These are phyloP conservation scores for Sarcophaga subvicina DNA, from an alignment of 2,888 invertebrate genomes.

Conservation along the genomic window DNA sequence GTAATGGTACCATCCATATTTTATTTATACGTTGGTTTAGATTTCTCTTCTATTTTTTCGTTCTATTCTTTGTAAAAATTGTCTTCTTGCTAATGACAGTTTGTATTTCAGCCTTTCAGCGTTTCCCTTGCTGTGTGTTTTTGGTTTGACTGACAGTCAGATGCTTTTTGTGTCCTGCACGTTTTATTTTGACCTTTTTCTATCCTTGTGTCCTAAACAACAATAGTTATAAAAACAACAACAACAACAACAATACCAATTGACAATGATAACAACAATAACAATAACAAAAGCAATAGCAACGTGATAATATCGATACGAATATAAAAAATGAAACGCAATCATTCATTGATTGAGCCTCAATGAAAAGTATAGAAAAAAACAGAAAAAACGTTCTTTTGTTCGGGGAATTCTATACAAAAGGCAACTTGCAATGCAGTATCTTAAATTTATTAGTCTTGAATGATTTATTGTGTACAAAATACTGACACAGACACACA, in stretches of 20 bases:
- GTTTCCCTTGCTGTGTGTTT: too few species aligned
- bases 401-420: constrained; percentile 64
- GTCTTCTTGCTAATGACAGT: too few species aligned
- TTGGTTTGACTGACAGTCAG: background rate
- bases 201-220: constrained; percentile 60
- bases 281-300: background rate
- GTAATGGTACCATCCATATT: too few species aligned
- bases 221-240: background rate
- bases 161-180: too few species aligned
- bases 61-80: too few species aligned
- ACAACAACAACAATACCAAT: constrained; percentile 47
- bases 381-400: constrained; percentile 51
- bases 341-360: constrained; percentile 69
- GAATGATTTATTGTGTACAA: constrained; percentile 64
- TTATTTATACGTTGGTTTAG: too few species aligned
- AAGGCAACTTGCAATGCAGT: constrained; percentile 64
- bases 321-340: constrained; percentile 57
- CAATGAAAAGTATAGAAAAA: constrained; percentile 58
- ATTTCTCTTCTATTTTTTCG: too few species aligned
- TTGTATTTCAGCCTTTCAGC: too few species aligned
- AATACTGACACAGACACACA: background rate
- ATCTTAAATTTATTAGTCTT: constrained; percentile 65
- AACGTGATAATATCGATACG: constrained; percentile 39
- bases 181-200: constrained; percentile 61
- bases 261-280: constrained; percentile 47